Conservation (phyloP, 2,797 vertebrate genomes). For the Enteromius trimaculatus region DNA sequence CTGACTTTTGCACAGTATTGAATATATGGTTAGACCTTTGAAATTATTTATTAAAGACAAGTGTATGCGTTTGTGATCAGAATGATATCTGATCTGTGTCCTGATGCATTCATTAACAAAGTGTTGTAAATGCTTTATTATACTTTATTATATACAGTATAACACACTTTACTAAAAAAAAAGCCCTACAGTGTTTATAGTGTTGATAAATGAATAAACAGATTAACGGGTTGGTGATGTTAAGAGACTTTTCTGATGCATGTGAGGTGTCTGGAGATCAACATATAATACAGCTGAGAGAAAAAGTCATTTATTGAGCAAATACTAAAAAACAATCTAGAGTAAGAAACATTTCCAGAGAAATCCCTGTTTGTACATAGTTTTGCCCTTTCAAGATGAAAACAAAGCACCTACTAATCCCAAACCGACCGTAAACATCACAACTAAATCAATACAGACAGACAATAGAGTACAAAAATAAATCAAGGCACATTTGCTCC, state of each 20-base stretch:
- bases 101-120: too few relatives aligned
- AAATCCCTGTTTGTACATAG: not conserved
- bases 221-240: not conserved
- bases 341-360: not conserved
- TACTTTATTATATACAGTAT: too few relatives aligned
- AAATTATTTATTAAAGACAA: too few relatives aligned
- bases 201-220: not conserved
- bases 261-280: not conserved
- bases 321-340: not conserved
- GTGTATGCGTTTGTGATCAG: too few relatives aligned
- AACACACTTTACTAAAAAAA: too few relatives aligned
- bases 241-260: not conserved
- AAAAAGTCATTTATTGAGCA: constrained; percentile 21
- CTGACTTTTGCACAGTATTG: too few relatives aligned
- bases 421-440: not conserved
- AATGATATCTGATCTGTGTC: too few relatives aligned
- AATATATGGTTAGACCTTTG: too few relatives aligned
- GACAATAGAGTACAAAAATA: constrained; percentile 17
- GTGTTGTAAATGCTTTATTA: too few relatives aligned
- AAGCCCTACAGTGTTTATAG: too few relatives aligned
- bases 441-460: constrained; percentile 15
- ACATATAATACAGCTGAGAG: not conserved
- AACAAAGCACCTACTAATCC: not conserved
- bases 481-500: constrained; percentile 46
- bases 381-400: not conserved